A percentile compares a stretch with the other conserved stretches of the same genome.
Evolutionary conservation across 2,888 invertebrate genomes (phyloP).

Genomic region (Spatulosminthurus flaviceps): DNA sequence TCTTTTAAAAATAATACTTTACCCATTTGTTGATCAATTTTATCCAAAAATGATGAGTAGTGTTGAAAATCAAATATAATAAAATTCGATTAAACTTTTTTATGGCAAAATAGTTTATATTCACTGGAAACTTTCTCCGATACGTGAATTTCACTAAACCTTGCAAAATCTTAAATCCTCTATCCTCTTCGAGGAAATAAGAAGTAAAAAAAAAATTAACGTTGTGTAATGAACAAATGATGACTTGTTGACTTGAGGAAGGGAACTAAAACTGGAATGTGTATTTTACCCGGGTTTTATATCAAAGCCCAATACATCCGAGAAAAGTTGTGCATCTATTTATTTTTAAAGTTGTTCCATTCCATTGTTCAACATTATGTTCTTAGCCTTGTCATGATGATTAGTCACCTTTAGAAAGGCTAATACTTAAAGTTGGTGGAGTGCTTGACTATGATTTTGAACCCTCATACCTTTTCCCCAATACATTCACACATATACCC

Average conservation of each 20-base stretch:
- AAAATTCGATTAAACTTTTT: too few species aligned
- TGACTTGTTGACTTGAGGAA: constrained; percentile 14
- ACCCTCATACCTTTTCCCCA: not conserved
- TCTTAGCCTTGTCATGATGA: constrained; percentile 5
- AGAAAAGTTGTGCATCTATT: not conserved
- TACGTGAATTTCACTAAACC: too few species aligned
- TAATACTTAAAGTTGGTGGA: constrained; percentile 2
- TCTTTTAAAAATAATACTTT: too few species aligned
- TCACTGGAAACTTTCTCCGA: too few species aligned
- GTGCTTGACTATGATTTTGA: constrained; percentile 12
- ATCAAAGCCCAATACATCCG: not conserved
- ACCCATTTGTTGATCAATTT: too few species aligned
- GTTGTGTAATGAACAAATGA: not conserved
- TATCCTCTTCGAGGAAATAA: too few species aligned
- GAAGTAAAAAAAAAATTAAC: not conserved
- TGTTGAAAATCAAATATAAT: too few species aligned
- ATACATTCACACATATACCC: not conserved
- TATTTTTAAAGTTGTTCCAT: not conserved
- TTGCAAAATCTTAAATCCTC: too few species aligned
- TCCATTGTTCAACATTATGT: not conserved
- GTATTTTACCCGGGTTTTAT: not conserved
- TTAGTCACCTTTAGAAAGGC: constrained; percentile 14
- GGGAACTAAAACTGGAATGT: not conserved
- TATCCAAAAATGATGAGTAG: too few species aligned
- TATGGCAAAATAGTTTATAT: too few species aligned